Percentiles rank a stretch among this genome's conserved stretches.
Conservation (phyloP, 2,113 vertebrate species). For the Rhizomys pruinosus region DNA sequence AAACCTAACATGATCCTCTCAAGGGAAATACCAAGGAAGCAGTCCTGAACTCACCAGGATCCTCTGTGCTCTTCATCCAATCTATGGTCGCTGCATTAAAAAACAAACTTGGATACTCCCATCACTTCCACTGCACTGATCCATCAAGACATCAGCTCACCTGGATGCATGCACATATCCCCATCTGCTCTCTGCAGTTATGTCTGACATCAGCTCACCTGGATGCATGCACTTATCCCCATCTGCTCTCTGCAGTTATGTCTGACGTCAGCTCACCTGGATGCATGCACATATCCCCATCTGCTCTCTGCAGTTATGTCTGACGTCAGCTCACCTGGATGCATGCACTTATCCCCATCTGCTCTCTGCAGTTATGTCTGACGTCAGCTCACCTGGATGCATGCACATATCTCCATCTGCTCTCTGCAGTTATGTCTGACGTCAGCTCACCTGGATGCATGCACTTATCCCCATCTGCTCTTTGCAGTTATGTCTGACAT, state of each 20-base stretch:
- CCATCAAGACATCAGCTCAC: neutral
- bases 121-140: neutral
- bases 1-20: neutral
- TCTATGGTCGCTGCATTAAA: neutral
- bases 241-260: neutral
- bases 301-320: neutral
- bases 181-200: too few relatives aligned
- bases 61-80: neutral
- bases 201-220: too few relatives aligned
- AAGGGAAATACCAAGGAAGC: neutral
- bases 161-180: neutral
- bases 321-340: too few relatives aligned
- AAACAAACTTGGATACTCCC: neutral
- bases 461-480: too few relatives aligned
- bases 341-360: too few relatives aligned
- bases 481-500: neutral
- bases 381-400: too few relatives aligned
- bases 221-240: neutral
- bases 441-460: neutral
- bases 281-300: neutral
- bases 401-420: rapidly evolving
- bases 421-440: neutral
- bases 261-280: too few relatives aligned
- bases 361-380: neutral
- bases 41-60: neutral